Base-by-base conservation (phyloP, 1,140 invertebrate species). In the Pollicipes pollicipes region DNA sequence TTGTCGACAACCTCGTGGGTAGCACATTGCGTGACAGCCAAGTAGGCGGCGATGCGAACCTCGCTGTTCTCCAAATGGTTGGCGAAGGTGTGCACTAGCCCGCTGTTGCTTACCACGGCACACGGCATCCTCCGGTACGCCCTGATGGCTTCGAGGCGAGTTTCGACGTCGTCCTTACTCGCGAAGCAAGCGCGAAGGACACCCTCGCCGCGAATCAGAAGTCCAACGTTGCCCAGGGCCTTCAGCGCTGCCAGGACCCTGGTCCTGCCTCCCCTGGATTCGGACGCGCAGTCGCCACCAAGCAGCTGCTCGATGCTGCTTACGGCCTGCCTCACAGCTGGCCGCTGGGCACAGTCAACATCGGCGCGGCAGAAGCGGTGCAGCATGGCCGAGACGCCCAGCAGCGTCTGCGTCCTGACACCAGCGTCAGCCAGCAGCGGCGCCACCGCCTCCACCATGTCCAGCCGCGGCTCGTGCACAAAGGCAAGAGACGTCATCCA, bases 31-130 rank as follows among this genome's bases (percentile, higher is more conserved):
- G 90, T 87, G 0, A 90, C 79, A 1, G 87, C 85, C n/a, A 95
- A 80, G 76, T 94, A 96, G 4, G 88, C 86, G 77, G 89, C 89
- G 76, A 95, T 95, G 70, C 94, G 84, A 16, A 96, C 78, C 79
- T 97, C 93, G 13, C 90, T 86, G 77, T 95, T 92, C 76, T 90
- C 85, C 70, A 87, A 83, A 3, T 80, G 81, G 77, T 91, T 84
- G 74, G 85, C 84, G 75, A 90, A 82, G 21, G 90, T 79, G 27
- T 82, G 79, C 45, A 88, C 84, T 84, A 28, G 82, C 78, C 66
- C 82, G 77, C 76, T 84, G 83, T 24, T 87, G 70, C 79, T 83
- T 70, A 72, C 77, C 70, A 68, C 37, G 64, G 89, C 91, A 74
- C 83, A 82, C 78, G 86, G 85, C 24, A 86, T 83, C 13, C 86